phyloP scores from a whole-genome alignment of 92 coral and sea anemone species.

The Porites rus region DNA sequence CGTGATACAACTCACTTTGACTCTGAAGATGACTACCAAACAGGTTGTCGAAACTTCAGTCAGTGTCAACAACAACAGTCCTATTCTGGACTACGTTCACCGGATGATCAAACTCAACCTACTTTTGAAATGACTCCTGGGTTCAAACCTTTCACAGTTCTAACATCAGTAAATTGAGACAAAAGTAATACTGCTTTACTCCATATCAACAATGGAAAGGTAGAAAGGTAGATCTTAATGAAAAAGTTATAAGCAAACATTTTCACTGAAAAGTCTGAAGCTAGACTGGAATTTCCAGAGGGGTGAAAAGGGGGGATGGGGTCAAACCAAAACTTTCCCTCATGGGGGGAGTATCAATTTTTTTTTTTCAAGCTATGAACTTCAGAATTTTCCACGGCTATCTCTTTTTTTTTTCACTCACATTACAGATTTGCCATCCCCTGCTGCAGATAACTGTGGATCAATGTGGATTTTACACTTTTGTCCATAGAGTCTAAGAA shows the following conservation, averaged over 20 bases:
- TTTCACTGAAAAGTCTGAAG: not conserved
- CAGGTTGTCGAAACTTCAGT: too few species aligned
- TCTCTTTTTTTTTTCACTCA: conserved; percentile 31
- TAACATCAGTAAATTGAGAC: too few species aligned
- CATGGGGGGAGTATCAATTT: not conserved
- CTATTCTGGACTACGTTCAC: too few species aligned
- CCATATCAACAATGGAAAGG: not conserved
- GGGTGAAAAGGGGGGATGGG: not conserved
- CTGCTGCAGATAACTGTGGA: conserved; percentile 88
- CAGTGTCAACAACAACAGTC: too few species aligned
- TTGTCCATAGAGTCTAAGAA: conserved; percentile 88
- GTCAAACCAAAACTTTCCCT: too few species aligned
- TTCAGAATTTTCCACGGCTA: not conserved
- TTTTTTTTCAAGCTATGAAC: too few species aligned
- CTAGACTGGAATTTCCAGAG: not conserved
- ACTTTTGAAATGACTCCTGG: too few species aligned
- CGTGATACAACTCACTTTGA: too few species aligned
- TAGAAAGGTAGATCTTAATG: too few species aligned
- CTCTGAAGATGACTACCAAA: too few species aligned
- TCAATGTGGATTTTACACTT: conserved; percentile 96
- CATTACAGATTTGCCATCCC: conserved; percentile 90
- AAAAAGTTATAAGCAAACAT: not conserved
- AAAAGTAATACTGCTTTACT: not conserved
- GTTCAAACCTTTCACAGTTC: too few species aligned
- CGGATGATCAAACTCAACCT: too few species aligned